A percentile compares a stretch with the other conserved stretches of the same genome.
These are phyloP conservation scores for Mechanitis messenoides DNA, from an alignment of 2,888 invertebrate genomes.

Conservation along the genomic window DNA sequence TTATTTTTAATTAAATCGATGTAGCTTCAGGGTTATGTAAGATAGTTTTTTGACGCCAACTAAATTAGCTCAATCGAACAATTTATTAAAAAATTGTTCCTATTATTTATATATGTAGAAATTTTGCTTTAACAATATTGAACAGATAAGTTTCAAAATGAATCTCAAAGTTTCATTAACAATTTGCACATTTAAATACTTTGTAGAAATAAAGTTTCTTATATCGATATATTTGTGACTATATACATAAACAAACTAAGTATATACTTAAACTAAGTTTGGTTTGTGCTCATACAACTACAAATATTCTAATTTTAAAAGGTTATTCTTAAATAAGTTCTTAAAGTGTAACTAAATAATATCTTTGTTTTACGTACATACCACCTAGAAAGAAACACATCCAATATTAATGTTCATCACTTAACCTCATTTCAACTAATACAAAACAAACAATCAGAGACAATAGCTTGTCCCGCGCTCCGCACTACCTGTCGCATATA, in stretches of 20 bases:
- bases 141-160: too few relatives aligned
- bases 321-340: too few relatives aligned
- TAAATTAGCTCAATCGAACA: slow-evolving; percentile 1
- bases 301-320: too few relatives aligned
- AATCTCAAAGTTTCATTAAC: too few relatives aligned
- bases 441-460: slow-evolving; percentile 2
- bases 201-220: too few relatives aligned
- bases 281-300: too few relatives aligned
- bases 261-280: too few relatives aligned
- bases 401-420: not conserved
- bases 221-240: too few relatives aligned
- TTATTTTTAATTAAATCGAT: slow-evolving; percentile 34
- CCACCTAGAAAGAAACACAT: not conserved
- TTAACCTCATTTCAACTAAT: not conserved
- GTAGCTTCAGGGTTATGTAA: slow-evolving; percentile 3
- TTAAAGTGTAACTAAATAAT: too few relatives aligned
- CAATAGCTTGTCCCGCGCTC: not conserved
- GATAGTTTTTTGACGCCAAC: slow-evolving; percentile 1
- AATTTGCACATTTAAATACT: too few relatives aligned
- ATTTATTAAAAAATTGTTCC: not conserved
- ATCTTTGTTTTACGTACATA: not conserved
- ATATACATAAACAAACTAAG: too few relatives aligned
- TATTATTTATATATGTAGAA: not conserved
- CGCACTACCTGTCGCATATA: slow-evolving; percentile 1
- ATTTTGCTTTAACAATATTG: not conserved